Evolutionary conservation across 2,113 vertebrate genomes (phyloP).

Genomic region (Conger conger): DNA sequence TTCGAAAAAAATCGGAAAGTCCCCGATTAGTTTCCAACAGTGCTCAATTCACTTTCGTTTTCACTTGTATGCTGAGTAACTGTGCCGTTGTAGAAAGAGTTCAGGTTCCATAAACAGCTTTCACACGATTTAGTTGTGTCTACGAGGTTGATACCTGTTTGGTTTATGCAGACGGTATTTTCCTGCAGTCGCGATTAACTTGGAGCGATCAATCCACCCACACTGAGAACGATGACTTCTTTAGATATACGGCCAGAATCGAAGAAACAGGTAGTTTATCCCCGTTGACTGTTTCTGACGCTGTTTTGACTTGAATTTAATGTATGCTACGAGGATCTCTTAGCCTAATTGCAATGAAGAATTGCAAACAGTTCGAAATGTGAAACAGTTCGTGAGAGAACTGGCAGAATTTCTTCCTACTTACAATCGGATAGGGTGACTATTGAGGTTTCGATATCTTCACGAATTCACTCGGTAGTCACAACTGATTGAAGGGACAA

Average conservation of each 20-base stretch:
- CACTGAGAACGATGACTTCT: conserved; percentile 58
- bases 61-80: conserved; percentile 65
- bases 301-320: not conserved
- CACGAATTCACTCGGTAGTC: not conserved
- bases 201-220: not conserved
- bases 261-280: conserved; percentile 65
- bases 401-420: not conserved
- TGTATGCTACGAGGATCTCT: too few species aligned
- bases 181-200: conserved; percentile 2
- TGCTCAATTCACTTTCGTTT: conserved; percentile 65
- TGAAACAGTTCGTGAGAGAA: not conserved
- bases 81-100: conserved; percentile 19
- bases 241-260: conserved; percentile 56
- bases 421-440: not conserved
- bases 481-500: not conserved
- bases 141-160: not conserved
- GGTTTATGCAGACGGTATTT: not conserved
- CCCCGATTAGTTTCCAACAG: conserved; percentile 40
- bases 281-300: not conserved
- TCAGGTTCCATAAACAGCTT: conserved; percentile 20
- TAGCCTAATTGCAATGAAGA: not conserved
- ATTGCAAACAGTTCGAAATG: too few species aligned
- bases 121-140: not conserved
- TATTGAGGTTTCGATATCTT: not conserved
- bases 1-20: conserved; percentile 40